These are phyloP conservation scores for Tenrec ecaudatus DNA, from an alignment of 2,113 vertebrate genomes.

Conservation along the genomic window DNA sequence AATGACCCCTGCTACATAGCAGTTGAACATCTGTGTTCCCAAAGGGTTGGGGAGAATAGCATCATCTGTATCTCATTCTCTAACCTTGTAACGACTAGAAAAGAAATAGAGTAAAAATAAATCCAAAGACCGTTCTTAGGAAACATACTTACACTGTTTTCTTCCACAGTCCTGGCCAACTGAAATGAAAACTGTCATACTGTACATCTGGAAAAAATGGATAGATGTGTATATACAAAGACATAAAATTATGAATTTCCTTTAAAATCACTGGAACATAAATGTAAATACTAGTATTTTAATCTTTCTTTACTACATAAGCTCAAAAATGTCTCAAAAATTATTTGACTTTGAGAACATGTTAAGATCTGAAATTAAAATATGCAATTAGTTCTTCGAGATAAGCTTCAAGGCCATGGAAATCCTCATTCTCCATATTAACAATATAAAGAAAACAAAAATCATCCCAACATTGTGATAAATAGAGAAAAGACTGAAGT, in stretches of 20 bases:
- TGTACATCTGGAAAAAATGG: neutral
- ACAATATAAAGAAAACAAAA: too few relatives aligned
- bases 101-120: neutral
- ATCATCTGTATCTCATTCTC: neutral
- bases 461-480: too few relatives aligned
- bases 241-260: neutral
- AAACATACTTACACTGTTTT: neutral
- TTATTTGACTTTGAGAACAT: neutral
- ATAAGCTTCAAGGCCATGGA: neutral
- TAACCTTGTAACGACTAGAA: neutral
- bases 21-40: constrained; percentile 55
- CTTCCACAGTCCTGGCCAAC: neutral
- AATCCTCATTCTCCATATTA: neutral
- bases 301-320: neutral
- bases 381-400: neutral
- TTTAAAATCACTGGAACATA: neutral
- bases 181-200: constrained; percentile 9
- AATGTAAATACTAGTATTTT: neutral
- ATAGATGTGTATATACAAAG: neutral
- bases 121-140: neutral
- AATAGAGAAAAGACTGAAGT: too few relatives aligned
- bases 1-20: constrained; percentile 4
- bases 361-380: neutral
- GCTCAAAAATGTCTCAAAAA: neutral
- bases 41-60: neutral